Percentiles rank a stretch among this genome's conserved stretches.
phyloP scores from a whole-genome alignment of 53 echinoderm and acorn worm genomes.

The Stichopus horrens region DNA sequence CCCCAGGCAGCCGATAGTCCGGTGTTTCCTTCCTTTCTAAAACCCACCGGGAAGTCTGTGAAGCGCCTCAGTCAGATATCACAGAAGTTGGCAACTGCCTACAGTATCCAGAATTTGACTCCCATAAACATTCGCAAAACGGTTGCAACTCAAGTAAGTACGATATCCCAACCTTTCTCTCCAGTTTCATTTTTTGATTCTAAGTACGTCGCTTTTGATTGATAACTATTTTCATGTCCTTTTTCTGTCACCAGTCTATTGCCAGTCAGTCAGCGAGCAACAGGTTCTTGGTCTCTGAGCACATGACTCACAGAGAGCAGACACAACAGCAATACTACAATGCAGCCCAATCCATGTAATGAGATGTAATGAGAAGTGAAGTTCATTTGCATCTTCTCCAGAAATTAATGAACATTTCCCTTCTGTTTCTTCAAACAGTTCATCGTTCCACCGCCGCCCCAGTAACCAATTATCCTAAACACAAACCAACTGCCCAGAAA shows the following conservation, averaged over 20 bases:
- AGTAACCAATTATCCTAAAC: too few species aligned
- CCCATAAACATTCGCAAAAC: background rate
- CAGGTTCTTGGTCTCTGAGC: background rate
- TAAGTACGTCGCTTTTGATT: background rate
- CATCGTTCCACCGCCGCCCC: too few species aligned
- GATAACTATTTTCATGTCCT: background rate
- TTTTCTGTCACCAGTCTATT: background rate
- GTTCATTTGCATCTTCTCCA: too few species aligned
- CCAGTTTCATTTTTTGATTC: background rate
- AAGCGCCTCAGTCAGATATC: background rate
- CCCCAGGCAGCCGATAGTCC: background rate
- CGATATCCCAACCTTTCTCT: background rate
- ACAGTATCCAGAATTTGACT: background rate
- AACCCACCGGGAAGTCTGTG: background rate
- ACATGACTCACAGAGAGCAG: background rate
- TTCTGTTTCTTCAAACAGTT: too few species aligned
- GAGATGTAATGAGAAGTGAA: too few species aligned
- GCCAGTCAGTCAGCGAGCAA: background rate
- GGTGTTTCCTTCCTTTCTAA: background rate
- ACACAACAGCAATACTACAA: background rate
- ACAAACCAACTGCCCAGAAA: too few species aligned
- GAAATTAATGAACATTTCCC: too few species aligned
- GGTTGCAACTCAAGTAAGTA: background rate
- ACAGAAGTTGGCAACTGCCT: background rate
- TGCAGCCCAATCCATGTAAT: background rate